Evolutionary conservation across 2,113 vertebrate species (phyloP), one percentile per base, ranked within the genome.

Genomic region (Aix galericulata): DNA sequence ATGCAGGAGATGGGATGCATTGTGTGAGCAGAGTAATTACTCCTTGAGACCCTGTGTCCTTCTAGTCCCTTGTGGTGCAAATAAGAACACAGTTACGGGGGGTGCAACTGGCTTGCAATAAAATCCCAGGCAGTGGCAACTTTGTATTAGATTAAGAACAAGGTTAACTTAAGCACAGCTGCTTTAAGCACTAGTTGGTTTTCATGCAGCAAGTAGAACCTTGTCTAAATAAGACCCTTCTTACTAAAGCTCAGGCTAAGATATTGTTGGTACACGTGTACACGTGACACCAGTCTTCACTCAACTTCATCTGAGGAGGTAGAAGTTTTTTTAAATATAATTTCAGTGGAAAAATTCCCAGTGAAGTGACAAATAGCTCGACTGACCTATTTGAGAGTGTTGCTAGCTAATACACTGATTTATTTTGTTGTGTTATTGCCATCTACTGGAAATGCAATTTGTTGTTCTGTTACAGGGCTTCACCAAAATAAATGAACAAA

Each of bases 391-490:
- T 25, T 84, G 21, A 27, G 27, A 55, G 29, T 16, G 7, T 59
- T 40, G 17, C 22, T 7, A 55, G 34, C 42, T 44, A 78, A 82
- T 38, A 23, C 0, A 1, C 25, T 48, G 52, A 14, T 63, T 83
- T 74, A 72, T 59, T 90, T 40, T 78, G 86, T 46, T 88, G 46
- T 53, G 40, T 44, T 93, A 73, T 13, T 95, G 93, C 94, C 95
- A 93, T 92, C 96, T 97, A 21, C 92, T 93, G 96, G 94, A 84
- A 84, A 89, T 17, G 89, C 0, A 12, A 6, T 69, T 84, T 79
- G 32, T 71, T 12, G 23, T 88, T 82, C n/a, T 7, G 13, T 82
- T 66, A 66, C 11, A 64, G 11, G 21, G 34, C 9, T 63, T 92
- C 40, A 86, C 12, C 15, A 46, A 83, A 78, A 46, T 38, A 5